Evolutionary conservation across 2,888 invertebrate species (phyloP).

Genomic region (Micoletzkya japonica): DNA sequence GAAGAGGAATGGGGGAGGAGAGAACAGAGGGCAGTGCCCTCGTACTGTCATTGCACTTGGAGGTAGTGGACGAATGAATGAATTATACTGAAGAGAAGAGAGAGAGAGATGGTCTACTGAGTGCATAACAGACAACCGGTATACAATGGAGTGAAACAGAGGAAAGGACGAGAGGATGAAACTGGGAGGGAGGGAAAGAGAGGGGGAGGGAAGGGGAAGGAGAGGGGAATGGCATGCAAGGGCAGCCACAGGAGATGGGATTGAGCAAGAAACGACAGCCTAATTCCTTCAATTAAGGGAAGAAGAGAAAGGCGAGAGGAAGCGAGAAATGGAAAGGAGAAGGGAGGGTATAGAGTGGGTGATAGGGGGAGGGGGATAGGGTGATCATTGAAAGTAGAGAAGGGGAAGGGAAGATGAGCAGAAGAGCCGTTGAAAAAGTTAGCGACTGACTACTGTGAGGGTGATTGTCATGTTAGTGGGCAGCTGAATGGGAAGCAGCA

Average conservation of each 20-base stretch:
- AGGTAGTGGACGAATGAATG: conserved; percentile 3
- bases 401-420: background rate
- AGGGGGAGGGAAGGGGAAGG: background rate
- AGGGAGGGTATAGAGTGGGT: background rate
- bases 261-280: conserved; percentile 16
- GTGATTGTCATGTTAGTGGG: too few relatives aligned
- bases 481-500: too few relatives aligned
- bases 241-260: conserved; percentile 14
- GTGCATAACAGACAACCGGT: too few relatives aligned
- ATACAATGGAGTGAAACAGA: too few relatives aligned
- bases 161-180: background rate
- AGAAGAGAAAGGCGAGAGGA: conserved; percentile 9
- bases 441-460: too few relatives aligned
- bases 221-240: conserved; percentile 13
- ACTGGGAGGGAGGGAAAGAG: background rate
- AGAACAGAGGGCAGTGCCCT: conserved; percentile 7
- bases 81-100: conserved; percentile 5
- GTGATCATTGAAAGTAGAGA: conserved; percentile 15
- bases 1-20: conserved; percentile 29
- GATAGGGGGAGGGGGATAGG: background rate
- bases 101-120: too few relatives aligned
- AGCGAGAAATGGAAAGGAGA: too few relatives aligned
- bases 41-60: background rate
- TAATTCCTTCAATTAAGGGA: background rate
- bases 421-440: background rate